Conservation (phyloP, 2,113 vertebrate species). For the Osmerus eperlanus region DNA sequence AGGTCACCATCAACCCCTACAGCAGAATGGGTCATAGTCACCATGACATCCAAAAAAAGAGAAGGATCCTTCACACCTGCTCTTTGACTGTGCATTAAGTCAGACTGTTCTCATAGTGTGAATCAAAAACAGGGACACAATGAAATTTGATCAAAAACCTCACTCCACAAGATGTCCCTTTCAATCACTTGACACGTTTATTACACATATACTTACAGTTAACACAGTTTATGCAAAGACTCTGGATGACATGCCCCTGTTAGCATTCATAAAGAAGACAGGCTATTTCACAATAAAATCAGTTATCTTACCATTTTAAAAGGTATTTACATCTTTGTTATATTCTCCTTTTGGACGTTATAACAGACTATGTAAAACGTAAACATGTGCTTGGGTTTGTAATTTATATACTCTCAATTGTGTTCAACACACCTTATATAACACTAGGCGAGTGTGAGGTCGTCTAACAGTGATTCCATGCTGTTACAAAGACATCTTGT, state of each 20-base stretch:
- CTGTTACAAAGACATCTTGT: constrained; percentile 46
- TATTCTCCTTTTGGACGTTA: constrained; percentile 19
- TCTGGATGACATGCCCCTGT: constrained; percentile 58
- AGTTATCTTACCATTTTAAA: background rate
- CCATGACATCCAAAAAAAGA: no score
- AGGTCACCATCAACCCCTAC: no score
- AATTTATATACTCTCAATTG: constrained; percentile 53
- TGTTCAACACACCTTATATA: constrained; percentile 34
- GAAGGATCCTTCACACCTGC: no score
- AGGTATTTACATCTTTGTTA: constrained; percentile 45
- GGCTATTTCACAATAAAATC: constrained; percentile 20
- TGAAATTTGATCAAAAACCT: no score
- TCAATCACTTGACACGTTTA: constrained; percentile 53
- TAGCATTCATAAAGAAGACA: constrained; percentile 50
- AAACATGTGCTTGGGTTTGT: constrained; percentile 53
- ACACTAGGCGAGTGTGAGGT: constrained; percentile 36
- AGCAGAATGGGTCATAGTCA: no score
- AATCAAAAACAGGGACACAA: no score
- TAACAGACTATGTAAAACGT: constrained; percentile 41
- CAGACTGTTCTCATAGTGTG: no score
- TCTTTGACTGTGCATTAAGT: no score
- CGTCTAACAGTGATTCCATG: constrained; percentile 38
- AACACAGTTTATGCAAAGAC: constrained; percentile 36
- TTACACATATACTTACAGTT: constrained; percentile 56
- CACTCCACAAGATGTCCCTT: background rate